These are phyloP conservation scores for Caenorhabditis parvicauda DNA, from an alignment of 2,888 invertebrate species.

Conservation along the genomic window DNA sequence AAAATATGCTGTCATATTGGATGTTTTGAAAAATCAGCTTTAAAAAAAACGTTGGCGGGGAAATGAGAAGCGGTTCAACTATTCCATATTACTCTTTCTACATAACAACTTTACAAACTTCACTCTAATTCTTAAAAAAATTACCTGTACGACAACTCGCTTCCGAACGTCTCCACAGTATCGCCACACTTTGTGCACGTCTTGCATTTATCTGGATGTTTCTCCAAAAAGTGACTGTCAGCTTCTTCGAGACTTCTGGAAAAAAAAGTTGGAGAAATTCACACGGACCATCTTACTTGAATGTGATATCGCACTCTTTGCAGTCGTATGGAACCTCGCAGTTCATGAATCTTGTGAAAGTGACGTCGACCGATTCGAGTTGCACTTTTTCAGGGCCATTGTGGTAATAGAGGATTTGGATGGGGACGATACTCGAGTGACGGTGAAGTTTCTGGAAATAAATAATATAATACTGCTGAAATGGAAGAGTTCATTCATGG, in stretches of 20 bases:
- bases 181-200: background rate
- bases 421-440: too few relatives aligned
- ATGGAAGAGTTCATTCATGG: too few relatives aligned
- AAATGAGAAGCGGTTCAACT: too few relatives aligned
- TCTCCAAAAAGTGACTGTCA: slow-evolving; percentile 12
- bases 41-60: background rate
- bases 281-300: slow-evolving; percentile 3
- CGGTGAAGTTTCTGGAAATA: too few relatives aligned
- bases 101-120: too few relatives aligned
- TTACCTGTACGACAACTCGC: slow-evolving; percentile 8
- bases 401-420: slow-evolving; percentile 11
- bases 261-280: too few relatives aligned
- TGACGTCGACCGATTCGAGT: background rate
- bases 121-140: too few relatives aligned
- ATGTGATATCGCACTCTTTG: slow-evolving; percentile 5
- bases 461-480: too few relatives aligned
- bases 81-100: too few relatives aligned
- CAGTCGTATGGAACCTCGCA: background rate
- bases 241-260: background rate
- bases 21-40: background rate
- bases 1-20: too few relatives aligned
- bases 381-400: slow-evolving; percentile 1
- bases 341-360: background rate
- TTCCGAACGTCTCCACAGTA: slow-evolving; percentile 13
- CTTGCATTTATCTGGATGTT: background rate